These are phyloP conservation scores for Tringa solitaria DNA, from an alignment of 2,113 vertebrate genomes.

Conservation along the genomic window DNA sequence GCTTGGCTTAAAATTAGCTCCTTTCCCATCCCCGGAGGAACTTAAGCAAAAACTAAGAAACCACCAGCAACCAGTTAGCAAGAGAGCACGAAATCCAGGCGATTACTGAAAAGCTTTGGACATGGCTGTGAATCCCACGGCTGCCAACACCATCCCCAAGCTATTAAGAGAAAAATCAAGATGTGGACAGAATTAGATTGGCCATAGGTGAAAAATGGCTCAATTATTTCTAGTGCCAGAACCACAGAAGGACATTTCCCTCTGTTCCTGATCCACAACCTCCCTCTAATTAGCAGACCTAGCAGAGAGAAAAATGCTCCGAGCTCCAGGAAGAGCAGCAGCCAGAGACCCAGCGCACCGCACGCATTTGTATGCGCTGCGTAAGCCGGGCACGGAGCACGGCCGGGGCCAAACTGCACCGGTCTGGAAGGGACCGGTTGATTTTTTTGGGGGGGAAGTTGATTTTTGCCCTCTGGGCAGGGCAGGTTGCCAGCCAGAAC, in stretches of 20 bases:
- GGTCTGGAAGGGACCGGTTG: too few species aligned
- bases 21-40: background rate
- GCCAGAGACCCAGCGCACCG: rapidly evolving
- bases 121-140: background rate
- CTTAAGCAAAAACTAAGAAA: background rate
- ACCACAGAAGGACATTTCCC: constrained; percentile 45
- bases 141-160: constrained; percentile 5
- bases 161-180: constrained; percentile 46
- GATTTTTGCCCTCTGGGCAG: background rate
- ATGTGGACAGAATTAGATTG: constrained; percentile 15
- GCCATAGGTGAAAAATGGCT: constrained; percentile 57
- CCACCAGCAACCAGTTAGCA: background rate
- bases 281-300: constrained; percentile 26
- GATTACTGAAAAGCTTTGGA: constrained; percentile 17
- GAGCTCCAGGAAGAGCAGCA: background rate
- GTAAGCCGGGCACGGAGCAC: background rate
- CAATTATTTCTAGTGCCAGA: constrained; percentile 53
- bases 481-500: background rate
- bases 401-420: rapidly evolving
- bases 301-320: constrained; percentile 6
- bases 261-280: constrained; percentile 33
- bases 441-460: background rate
- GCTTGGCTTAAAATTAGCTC: background rate
- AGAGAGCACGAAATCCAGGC: background rate
- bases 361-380: rapidly evolving